These are phyloP conservation scores for Crotalus helleri DNA, from an alignment of 2,113 vertebrate genomes.

Conservation along the genomic window DNA sequence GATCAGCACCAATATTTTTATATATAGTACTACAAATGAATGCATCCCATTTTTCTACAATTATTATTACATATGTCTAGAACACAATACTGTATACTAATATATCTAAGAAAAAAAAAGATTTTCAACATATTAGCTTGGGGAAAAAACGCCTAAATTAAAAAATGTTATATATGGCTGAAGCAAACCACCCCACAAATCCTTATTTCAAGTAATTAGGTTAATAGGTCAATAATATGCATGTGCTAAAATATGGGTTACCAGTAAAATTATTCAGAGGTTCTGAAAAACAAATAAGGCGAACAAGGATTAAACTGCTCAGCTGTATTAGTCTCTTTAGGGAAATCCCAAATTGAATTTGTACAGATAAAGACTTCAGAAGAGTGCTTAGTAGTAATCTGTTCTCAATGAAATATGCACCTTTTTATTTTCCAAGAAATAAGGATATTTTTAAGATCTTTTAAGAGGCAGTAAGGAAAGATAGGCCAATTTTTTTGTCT, in stretches of 20 bases:
- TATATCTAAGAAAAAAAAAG: neutral
- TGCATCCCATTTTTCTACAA: neutral
- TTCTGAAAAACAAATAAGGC: conserved; percentile 52
- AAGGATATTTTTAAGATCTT: neutral
- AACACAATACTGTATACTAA: neutral
- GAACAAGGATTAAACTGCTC: conserved; percentile 61
- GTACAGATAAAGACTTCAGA: conserved; percentile 53
- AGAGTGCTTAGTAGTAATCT: conserved; percentile 42
- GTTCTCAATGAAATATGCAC: conserved; percentile 18
- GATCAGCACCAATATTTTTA: neutral
- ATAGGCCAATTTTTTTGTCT: neutral
- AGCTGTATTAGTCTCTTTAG: conserved; percentile 58
- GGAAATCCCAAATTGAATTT: conserved; percentile 60
- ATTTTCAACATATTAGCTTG: neutral
- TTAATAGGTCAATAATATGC: conserved; percentile 46
- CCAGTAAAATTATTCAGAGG: conserved; percentile 59
- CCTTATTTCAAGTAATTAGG: conserved; percentile 14
- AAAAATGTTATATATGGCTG: neutral
- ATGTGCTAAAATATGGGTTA: conserved; percentile 46
- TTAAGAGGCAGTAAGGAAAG: neutral
- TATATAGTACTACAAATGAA: neutral
- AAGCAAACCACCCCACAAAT: conserved; percentile 19
- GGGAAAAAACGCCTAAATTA: neutral
- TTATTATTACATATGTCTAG: neutral
- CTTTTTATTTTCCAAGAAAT: conserved; percentile 1